These are phyloP conservation scores for Bombyx mandarina DNA, from an alignment of 1,140 invertebrate species.

Conservation along the genomic window DNA sequence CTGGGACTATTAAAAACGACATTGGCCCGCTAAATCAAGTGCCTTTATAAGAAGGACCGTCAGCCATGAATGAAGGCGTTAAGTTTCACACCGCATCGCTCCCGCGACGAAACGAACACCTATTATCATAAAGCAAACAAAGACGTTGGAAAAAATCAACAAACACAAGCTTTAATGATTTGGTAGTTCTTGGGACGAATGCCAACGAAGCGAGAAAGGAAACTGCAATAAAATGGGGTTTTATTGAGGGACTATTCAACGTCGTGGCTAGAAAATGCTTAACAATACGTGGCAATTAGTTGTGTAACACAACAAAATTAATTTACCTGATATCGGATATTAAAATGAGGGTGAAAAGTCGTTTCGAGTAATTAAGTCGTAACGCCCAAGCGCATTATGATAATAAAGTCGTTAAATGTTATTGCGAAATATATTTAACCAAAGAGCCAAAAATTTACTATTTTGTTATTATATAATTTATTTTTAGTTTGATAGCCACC, in stretches of 20 bases:
- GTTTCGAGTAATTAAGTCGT: slow-evolving; percentile 10
- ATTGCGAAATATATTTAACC: slow-evolving; percentile 13
- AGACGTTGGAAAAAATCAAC: slow-evolving; percentile 57
- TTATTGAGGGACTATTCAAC: slow-evolving; percentile 40
- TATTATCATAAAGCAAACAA: slow-evolving; percentile 69
- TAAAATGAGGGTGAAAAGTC: slow-evolving; percentile 7
- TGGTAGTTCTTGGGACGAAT: slow-evolving; percentile 56
- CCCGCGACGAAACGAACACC: slow-evolving; percentile 53
- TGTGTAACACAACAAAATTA: slow-evolving; percentile 11
- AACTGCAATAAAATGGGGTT: slow-evolving; percentile 55
- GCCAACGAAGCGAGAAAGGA: slow-evolving; percentile 51
- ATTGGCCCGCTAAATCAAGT: slow-evolving; percentile 57
- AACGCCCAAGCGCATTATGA: slow-evolving; percentile 8
- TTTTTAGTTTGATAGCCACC: no score
- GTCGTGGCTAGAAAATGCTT: slow-evolving; percentile 19
- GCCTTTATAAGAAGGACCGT: slow-evolving; percentile 48
- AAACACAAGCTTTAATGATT: slow-evolving; percentile 63
- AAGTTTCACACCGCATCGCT: slow-evolving; percentile 63
- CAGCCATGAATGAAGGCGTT: slow-evolving; percentile 51
- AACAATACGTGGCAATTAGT: slow-evolving; percentile 23
- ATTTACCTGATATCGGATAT: slow-evolving; percentile 4
- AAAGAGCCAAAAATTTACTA: no score
- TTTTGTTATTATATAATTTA: no score
- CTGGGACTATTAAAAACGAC: slow-evolving; percentile 45
- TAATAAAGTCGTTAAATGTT: slow-evolving; percentile 14